Evolutionary conservation across 2,888 invertebrate species (phyloP).

Genomic region (Melikaiella ostensackeni): DNA sequence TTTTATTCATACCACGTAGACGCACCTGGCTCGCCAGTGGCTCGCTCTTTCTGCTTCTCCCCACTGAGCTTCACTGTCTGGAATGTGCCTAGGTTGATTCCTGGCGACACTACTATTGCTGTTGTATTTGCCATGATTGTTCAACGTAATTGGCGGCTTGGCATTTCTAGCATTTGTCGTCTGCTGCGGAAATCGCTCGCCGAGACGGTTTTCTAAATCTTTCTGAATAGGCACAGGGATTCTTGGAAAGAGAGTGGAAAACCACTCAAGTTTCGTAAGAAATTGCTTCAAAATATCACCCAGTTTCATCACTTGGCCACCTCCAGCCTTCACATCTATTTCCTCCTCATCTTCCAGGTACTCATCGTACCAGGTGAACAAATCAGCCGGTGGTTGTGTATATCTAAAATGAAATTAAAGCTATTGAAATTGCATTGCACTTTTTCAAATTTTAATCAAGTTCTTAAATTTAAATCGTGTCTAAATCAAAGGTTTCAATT

Average conservation of each 20-base stretch:
- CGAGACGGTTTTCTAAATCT: constrained; percentile 88
- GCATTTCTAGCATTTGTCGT: constrained; percentile 74
- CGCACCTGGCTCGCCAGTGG: constrained; percentile 77
- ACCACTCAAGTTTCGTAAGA: constrained; percentile 98
- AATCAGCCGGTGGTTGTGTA: constrained; percentile 96
- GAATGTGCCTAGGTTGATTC: constrained; percentile 72
- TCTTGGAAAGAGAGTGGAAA: constrained; percentile 97
- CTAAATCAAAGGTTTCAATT: constrained; percentile 51
- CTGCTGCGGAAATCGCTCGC: constrained; percentile 81
- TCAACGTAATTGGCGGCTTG: constrained; percentile 74
- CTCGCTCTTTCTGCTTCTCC: constrained; percentile 76
- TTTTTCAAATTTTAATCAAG: neutral
- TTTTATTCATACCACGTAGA: constrained; percentile 75
- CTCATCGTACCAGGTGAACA: constrained; percentile 98
- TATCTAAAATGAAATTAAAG: constrained; percentile 82
- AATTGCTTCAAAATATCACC: constrained; percentile 95
- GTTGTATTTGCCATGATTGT: constrained; percentile 73
- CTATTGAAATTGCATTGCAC: neutral
- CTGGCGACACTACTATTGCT: constrained; percentile 62
- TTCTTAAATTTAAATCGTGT: neutral
- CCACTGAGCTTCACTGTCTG: constrained; percentile 76
- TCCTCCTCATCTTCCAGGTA: constrained; percentile 98
- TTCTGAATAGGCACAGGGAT: constrained; percentile 99
- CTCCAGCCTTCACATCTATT: constrained; percentile 98
- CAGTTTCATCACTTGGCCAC: constrained; percentile 94